Conservation (phyloP, 2,888 invertebrate species). For the Dysmachus trigonus region DNA sequence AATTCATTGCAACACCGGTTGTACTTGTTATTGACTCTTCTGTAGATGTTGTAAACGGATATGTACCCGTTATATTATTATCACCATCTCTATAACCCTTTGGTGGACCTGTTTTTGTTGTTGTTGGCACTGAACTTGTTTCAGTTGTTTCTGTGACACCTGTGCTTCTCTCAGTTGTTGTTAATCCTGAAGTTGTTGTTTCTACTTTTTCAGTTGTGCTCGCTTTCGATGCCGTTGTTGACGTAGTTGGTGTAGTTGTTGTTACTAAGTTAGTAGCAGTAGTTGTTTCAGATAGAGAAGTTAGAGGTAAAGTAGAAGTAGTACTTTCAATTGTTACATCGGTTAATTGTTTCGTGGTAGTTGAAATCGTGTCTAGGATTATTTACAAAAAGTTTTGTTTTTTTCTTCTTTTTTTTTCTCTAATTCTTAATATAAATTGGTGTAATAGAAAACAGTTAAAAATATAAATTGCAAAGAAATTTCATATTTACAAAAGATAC, state of each 20-base stretch:
- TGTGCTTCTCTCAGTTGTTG: constrained; percentile 10
- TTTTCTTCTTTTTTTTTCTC: neutral
- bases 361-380: constrained; percentile 54
- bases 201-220: constrained; percentile 44
- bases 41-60: constrained; percentile 45
- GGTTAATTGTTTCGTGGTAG: constrained; percentile 63
- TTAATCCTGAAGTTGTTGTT: constrained; percentile 1
- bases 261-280: constrained; percentile 52
- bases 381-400: constrained; percentile 48
- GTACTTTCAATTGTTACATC: constrained; percentile 60
- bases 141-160: constrained; percentile 50
- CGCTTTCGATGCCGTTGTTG: constrained; percentile 49
- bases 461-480: constrained; percentile 15
- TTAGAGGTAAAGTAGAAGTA: constrained; percentile 55
- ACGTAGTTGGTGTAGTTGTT: constrained; percentile 48
- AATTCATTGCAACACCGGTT: constrained; percentile 1
- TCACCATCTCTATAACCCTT: constrained; percentile 64
- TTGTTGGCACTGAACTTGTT: constrained; percentile 14
- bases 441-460: constrained; percentile 16
- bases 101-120: constrained; percentile 57
- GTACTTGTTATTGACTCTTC: constrained; percentile 41
- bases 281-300: constrained; percentile 50
- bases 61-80: constrained; percentile 60
- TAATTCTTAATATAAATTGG: neutral
- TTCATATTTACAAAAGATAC: constrained; percentile 37